Evolutionary conservation across 2,888 invertebrate species (phyloP).

Genomic region (Ormyrus nitidulus): DNA sequence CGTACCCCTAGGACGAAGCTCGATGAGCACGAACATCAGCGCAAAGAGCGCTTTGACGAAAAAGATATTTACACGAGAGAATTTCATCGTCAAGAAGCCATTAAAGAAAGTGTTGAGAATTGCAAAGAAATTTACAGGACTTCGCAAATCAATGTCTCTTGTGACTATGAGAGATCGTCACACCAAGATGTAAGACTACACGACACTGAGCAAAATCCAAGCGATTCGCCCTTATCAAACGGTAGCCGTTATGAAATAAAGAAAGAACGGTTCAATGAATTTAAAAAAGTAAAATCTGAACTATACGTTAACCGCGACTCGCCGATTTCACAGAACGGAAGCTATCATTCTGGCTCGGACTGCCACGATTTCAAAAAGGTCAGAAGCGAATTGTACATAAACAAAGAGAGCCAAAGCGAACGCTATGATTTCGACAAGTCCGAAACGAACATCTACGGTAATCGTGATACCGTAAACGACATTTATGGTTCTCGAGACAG

Average conservation of each 20-base stretch:
- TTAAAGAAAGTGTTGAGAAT: conserved; percentile 72
- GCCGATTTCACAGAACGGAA: conserved; percentile 70
- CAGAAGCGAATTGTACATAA: conserved; percentile 69
- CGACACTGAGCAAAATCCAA: conserved; percentile 66
- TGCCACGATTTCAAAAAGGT: conserved; percentile 70
- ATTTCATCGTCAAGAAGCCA: conserved; percentile 67
- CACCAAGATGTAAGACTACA: conserved; percentile 69
- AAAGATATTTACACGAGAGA: conserved; percentile 69
- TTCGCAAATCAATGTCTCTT: conserved; percentile 60
- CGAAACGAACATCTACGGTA: conserved; percentile 67
- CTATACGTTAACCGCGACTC: conserved; percentile 69
- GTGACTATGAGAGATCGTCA: conserved; percentile 65
- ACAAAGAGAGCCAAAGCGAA: conserved; percentile 63
- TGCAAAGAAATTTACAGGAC: conserved; percentile 68
- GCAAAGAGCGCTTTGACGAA: conserved; percentile 69
- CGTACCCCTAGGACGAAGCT: conserved; percentile 71
- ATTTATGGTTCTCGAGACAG: conserved; percentile 68
- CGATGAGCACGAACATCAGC: conserved; percentile 67
- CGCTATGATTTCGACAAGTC: conserved; percentile 64
- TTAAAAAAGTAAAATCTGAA: conserved; percentile 71
- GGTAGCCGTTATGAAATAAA: conserved; percentile 64
- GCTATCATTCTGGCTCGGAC: conserved; percentile 66
- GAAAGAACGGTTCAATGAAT: conserved; percentile 70
- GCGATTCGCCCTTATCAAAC: conserved; percentile 64
- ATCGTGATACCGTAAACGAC: conserved; percentile 68